Evolutionary conservation across 2,797 vertebrate genomes (phyloP), one percentile per base, ranked within the genome.

Genomic region (Lindbergichthys nudifrons): DNA sequence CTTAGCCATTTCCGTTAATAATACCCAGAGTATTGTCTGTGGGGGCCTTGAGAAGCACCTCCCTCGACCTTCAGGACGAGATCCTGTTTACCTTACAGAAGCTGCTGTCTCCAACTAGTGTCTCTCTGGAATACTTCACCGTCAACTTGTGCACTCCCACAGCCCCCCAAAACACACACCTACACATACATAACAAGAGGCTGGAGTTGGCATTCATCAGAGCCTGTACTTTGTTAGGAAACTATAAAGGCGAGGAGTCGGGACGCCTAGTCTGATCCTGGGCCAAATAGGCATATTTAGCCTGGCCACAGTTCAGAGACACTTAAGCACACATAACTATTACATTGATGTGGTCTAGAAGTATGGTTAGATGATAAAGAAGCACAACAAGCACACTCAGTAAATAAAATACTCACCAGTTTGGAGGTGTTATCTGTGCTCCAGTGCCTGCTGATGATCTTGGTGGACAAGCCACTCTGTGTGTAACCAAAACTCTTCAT

Each of bases 1-100:
- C 94, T 94, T 95, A 94, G 93, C 88, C 82, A 70, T 91, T 95
- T 95, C 95, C 93, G 88, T 94, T 94, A 92, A 94, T 88, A 94
- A 93, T 93, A 94, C 87, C 86, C 92, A 93, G 87, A 91, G 94
- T 93, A 95, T 94, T 94, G 94, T 95, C 93, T 95, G 91, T 75
- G 84, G 87, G 88, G 89, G 92, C 92, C 92, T 92, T 94, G 92
- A 93, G 88, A 89, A 92, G 89, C 75, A 91, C 91, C 93, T 91
- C 93, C 91, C 87, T 87, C 84, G 88, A 91, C 94, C 94, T 93
- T 91, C 89, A 89, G 91, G 88, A 93, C 77, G 64, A 95, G 91
- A 95, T 95, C 95, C 94, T 95, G 94, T 95, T 95, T 95, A 94
- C 90, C 90, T 94, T 92, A 81, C 46, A 72, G 85, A 92, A 86